Conservation (phyloP, 2,113 vertebrate genomes). For the Cyanoramphus novaezelandiae region DNA sequence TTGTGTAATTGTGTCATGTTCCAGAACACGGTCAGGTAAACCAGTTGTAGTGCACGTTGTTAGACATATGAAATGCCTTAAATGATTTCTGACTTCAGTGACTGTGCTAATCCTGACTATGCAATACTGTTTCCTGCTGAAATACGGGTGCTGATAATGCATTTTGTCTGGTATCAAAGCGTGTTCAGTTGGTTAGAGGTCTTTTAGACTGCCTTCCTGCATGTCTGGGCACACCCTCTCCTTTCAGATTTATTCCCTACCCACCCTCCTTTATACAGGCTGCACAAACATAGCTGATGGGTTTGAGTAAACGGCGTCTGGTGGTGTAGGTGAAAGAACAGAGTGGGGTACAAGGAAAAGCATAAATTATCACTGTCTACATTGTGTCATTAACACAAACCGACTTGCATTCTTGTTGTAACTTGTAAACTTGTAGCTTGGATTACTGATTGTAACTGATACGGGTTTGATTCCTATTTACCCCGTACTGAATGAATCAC, state of each 20-base stretch:
- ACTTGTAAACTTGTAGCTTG: neutral
- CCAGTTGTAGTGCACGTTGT: neutral
- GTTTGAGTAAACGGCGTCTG: neutral
- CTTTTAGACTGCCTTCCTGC: neutral
- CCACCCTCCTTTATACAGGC: neutral
- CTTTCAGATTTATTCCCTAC: neutral
- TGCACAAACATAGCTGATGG: neutral
- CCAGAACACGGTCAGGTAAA: neutral
- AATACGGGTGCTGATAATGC: neutral
- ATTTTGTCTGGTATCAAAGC: neutral
- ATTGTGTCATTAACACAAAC: neutral
- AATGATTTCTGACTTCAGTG: neutral
- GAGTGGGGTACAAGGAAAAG: neutral
- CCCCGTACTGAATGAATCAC: fast-evolving
- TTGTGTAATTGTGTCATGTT: neutral
- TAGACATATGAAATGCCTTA: neutral
- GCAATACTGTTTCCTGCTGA: neutral
- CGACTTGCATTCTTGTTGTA: neutral
- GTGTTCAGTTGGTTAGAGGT: neutral
- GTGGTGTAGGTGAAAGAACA: neutral
- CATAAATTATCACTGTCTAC: fast-evolving
- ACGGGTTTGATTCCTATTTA: neutral
- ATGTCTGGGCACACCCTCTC: neutral
- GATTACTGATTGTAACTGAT: neutral
- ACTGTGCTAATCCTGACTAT: fast-evolving